These are phyloP conservation scores for Rhabdophis nuchalis DNA, from an alignment of 2,797 vertebrate genomes.

Conservation along the genomic window DNA sequence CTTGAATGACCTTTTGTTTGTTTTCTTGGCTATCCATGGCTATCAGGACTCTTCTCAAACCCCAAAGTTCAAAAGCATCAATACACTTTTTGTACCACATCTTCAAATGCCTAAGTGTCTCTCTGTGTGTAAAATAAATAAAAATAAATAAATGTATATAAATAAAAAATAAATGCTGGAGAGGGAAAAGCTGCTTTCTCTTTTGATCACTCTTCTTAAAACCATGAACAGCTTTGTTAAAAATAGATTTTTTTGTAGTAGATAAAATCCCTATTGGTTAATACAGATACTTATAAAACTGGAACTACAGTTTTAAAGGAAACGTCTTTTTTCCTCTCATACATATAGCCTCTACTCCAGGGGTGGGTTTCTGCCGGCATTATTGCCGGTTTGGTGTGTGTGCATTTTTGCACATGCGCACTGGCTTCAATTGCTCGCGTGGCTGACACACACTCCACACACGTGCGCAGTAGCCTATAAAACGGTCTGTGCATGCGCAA, in stretches of 20 bases:
- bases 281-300: background rate
- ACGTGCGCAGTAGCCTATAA: too few relatives aligned
- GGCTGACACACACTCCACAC: too few relatives aligned
- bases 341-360: background rate
- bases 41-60: background rate
- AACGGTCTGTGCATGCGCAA: too few relatives aligned
- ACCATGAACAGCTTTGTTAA: background rate
- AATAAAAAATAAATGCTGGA: background rate
- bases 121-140: too few relatives aligned
- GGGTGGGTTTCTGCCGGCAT: too few relatives aligned
- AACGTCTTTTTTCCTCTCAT: background rate
- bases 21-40: background rate
- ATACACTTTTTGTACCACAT: background rate
- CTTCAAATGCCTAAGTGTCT: background rate
- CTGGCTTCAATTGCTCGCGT: too few relatives aligned
- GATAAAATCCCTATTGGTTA: background rate
- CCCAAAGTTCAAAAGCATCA: background rate
- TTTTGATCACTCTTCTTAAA: background rate
- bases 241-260: background rate
- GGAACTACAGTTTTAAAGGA: background rate
- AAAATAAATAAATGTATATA: background rate
- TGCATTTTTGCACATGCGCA: too few relatives aligned
- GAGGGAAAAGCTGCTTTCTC: background rate
- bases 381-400: too few relatives aligned
- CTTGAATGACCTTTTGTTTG: background rate